Percentiles rank a stretch among this genome's conserved stretches.
These are phyloP conservation scores for Spodoptera littoralis DNA, from an alignment of 2,888 invertebrate genomes.

Conservation along the genomic window DNA sequence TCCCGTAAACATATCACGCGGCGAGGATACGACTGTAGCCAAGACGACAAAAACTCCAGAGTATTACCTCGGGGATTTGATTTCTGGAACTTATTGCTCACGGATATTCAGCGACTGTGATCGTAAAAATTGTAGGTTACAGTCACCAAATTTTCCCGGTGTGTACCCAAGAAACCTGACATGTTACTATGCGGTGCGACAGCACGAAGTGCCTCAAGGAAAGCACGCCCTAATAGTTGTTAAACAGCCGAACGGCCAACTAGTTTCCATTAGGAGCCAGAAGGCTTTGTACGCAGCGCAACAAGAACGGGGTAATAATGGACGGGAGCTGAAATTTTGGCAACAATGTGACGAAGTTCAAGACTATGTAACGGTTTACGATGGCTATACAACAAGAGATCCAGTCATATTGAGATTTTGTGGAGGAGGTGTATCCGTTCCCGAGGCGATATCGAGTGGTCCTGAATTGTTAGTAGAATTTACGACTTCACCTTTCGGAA, in stretches of 20 bases:
- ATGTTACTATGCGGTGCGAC: conserved; percentile 97
- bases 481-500: conserved; percentile 96
- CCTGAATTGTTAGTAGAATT: conserved; percentile 96
- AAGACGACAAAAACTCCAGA: conserved; percentile 87
- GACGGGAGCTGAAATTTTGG: conserved; percentile 91
- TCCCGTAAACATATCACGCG: conserved; percentile 86
- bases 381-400: conserved; percentile 96
- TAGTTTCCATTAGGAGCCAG: conserved; percentile 95
- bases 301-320: conserved; percentile 89
- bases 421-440: conserved; percentile 95
- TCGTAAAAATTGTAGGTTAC: conserved; percentile 95
- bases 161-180: conserved; percentile 97
- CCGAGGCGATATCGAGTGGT: conserved; percentile 95
- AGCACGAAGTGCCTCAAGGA: conserved; percentile 95
- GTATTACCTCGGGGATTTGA: conserved; percentile 95
- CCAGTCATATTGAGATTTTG: conserved; percentile 96
- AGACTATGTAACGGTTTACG: conserved; percentile 96
- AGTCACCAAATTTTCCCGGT: conserved; percentile 97
- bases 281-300: conserved; percentile 90
- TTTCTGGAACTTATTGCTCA: conserved; percentile 97
- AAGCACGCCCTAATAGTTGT: conserved; percentile 96
- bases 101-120: conserved; percentile 97
- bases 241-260: conserved; percentile 94
- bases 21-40: conserved; percentile 78
- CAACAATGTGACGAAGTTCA: conserved; percentile 95